These are phyloP conservation scores for Melanotus villosus DNA, from an alignment of 2,888 invertebrate species.

Conservation along the genomic window DNA sequence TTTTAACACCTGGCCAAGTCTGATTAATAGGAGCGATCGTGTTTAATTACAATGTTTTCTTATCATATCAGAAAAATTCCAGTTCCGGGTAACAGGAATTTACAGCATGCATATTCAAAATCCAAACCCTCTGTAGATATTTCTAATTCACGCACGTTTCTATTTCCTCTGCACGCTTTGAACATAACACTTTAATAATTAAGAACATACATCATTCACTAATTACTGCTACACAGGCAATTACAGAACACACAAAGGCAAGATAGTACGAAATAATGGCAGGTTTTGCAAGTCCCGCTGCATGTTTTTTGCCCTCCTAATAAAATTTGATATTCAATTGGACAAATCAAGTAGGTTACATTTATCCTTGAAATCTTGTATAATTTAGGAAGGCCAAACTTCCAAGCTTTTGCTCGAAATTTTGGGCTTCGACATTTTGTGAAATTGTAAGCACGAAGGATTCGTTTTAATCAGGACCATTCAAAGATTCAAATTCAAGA, in stretches of 20 bases:
- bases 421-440: too few relatives aligned
- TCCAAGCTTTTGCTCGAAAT: too few relatives aligned
- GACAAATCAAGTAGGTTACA: too few relatives aligned
- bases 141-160: constrained; percentile 37
- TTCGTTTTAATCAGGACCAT: too few relatives aligned
- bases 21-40: constrained; percentile 2
- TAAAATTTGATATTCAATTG: too few relatives aligned
- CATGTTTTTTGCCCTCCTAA: too few relatives aligned
- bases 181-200: constrained; percentile 39
- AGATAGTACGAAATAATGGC: constrained; percentile 3
- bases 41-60: not conserved
- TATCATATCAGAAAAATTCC: constrained; percentile 7
- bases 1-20: constrained; percentile 6
- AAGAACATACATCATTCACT: constrained; percentile 35
- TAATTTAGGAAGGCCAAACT: too few relatives aligned
- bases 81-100: not conserved
- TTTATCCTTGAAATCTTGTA: too few relatives aligned
- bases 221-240: constrained; percentile 34
- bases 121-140: constrained; percentile 24
- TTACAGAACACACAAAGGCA: constrained; percentile 26
- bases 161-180: constrained; percentile 37
- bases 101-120: constrained; percentile 27
- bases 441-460: too few relatives aligned
- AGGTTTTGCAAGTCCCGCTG: not conserved
- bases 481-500: too few relatives aligned